phyloP scores from a whole-genome alignment of 2,888 invertebrate genomes.

The Eupithecia dodoneata region DNA sequence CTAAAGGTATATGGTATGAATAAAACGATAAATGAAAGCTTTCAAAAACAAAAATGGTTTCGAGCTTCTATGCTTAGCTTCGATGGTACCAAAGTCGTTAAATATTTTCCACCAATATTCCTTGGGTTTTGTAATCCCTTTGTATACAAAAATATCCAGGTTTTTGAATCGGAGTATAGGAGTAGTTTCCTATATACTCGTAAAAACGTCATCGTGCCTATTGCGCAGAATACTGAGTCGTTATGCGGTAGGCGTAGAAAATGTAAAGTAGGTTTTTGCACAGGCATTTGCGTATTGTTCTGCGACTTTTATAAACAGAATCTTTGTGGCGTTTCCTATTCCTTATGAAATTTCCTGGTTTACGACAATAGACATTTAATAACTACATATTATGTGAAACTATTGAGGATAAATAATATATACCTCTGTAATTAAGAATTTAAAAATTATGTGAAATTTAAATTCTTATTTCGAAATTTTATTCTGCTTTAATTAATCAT shows the following conservation, averaged over 20 bases:
- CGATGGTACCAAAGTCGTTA: no score
- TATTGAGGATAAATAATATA: not conserved
- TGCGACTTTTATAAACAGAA: conserved; percentile 18
- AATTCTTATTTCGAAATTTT: not conserved
- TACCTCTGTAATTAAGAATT: not conserved
- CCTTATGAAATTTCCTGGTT: conserved; percentile 28
- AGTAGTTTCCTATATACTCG: no score
- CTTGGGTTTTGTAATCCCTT: no score
- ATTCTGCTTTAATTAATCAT: conserved; percentile 1
- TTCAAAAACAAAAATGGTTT: no score
- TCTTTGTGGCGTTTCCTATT: conserved; percentile 31
- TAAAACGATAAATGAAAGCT: no score
- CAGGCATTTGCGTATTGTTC: conserved; percentile 30
- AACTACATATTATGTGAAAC: no score
- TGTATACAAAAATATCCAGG: no score
- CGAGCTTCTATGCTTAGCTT: no score
- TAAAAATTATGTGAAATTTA: not conserved
- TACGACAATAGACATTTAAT: conserved; percentile 12
- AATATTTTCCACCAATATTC: no score
- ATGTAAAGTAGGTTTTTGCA: conserved; percentile 32
- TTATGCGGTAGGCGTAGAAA: conserved; percentile 54
- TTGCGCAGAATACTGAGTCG: conserved; percentile 51
- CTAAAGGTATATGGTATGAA: no score
- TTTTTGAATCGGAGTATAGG: no score
- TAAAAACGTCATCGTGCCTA: no score